Evolutionary conservation across 2,113 vertebrate genomes (phyloP).

Genomic region (Chamaetylas fuelleborni): DNA sequence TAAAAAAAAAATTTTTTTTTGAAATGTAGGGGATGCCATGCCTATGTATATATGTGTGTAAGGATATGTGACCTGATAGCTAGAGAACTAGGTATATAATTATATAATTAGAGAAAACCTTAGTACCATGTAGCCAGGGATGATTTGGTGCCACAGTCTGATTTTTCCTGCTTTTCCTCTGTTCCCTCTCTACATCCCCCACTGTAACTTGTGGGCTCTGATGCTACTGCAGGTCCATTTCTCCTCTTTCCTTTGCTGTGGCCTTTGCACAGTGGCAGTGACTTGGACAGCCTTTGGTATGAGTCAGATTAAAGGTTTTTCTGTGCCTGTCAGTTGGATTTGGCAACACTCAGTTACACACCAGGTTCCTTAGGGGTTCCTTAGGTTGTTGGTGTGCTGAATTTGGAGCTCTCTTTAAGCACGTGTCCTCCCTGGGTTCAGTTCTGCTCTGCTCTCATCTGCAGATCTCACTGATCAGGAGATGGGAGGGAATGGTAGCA

Average conservation of each 20-base stretch:
- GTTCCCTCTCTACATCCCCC: rapidly evolving
- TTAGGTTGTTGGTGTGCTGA: not conserved
- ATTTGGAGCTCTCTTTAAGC: not conserved
- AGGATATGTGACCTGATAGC: not conserved
- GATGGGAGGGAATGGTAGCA: not conserved
- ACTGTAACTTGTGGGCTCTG: not conserved
- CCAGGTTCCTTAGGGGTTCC: not conserved
- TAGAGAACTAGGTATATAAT: not conserved
- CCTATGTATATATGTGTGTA: rapidly evolving
- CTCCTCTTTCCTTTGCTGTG: not conserved
- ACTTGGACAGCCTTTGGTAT: not conserved
- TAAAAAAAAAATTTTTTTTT: not conserved
- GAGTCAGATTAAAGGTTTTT: not conserved
- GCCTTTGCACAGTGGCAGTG: not conserved
- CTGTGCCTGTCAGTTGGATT: not conserved
- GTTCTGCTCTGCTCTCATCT: not conserved
- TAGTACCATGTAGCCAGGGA: not conserved
- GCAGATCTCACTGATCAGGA: not conserved
- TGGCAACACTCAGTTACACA: not conserved
- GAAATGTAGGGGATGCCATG: not conserved
- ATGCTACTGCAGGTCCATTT: not conserved
- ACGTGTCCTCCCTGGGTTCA: not conserved
- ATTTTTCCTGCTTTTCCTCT: not conserved
- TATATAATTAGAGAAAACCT: not conserved
- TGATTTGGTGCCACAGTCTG: not conserved